Percentiles rank a stretch among this genome's conserved stretches.
phyloP scores from a whole-genome alignment of 2,113 vertebrate species.

The Lanius ludovicianus region DNA sequence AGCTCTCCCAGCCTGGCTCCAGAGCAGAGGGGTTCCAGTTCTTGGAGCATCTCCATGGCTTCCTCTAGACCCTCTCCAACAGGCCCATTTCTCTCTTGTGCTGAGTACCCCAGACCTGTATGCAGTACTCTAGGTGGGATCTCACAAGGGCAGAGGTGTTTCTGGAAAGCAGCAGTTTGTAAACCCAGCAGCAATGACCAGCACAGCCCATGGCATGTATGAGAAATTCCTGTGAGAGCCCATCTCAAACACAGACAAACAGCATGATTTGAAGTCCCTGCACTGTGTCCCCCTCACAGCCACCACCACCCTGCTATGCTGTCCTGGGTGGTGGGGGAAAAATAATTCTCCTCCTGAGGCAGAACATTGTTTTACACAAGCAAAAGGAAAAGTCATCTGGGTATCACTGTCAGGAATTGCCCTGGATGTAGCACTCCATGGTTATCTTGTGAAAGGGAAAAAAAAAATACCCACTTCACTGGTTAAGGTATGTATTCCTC shows the following conservation, averaged over 20 bases:
- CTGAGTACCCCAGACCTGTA: neutral
- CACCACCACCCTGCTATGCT: neutral
- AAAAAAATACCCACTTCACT: neutral
- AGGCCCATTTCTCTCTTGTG: neutral
- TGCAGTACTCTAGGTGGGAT: neutral
- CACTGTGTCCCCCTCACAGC: neutral
- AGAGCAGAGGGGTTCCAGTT: neutral
- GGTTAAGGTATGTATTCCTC: neutral
- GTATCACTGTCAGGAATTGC: neutral
- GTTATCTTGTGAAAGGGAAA: neutral
- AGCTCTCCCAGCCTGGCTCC: neutral
- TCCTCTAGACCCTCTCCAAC: neutral
- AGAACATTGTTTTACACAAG: neutral
- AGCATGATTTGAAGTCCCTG: neutral
- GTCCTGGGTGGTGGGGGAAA: neutral
- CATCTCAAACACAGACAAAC: neutral
- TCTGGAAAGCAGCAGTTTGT: neutral
- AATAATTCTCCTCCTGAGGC: rapidly evolving
- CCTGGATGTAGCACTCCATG: neutral
- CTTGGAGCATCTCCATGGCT: neutral
- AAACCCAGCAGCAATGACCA: neutral
- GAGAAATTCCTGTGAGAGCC: neutral
- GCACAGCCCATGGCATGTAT: rapidly evolving
- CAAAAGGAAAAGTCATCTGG: neutral
- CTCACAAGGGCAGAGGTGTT: neutral